Evolutionary conservation across 1,140 invertebrate genomes (phyloP).

Genomic region (Drosophila nannoptera): DNA sequence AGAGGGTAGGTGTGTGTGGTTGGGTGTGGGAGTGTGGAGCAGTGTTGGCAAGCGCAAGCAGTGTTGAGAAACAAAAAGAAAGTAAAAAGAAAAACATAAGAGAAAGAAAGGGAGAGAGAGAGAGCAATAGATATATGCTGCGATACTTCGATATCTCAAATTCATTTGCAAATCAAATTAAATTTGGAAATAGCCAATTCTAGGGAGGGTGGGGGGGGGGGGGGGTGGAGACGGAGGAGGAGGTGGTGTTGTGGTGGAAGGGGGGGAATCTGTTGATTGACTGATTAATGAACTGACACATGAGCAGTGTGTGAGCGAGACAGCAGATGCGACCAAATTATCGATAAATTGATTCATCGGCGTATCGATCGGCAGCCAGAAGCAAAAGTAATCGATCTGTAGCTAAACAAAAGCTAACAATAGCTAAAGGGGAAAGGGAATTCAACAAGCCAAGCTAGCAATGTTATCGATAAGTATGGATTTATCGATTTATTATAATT

Average conservation of each 20-base stretch:
- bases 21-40: background rate
- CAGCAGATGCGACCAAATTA: background rate
- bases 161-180: slow-evolving; percentile 24
- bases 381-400: too few species aligned
- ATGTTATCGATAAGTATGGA: too few species aligned
- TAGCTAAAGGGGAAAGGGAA: too few species aligned
- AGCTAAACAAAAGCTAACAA: too few species aligned
- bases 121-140: slow-evolving; percentile 41
- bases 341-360: slow-evolving; percentile 3
- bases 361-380: too few species aligned
- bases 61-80: slow-evolving; percentile 14
- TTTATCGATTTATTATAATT: too few species aligned
- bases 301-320: background rate
- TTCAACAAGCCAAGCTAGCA: too few species aligned
- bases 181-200: slow-evolving; percentile 22
- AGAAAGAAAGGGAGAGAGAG: slow-evolving; percentile 31
- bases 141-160: slow-evolving; percentile 28
- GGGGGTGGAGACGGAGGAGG: background rate
- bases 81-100: slow-evolving; percentile 25
- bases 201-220: background rate
- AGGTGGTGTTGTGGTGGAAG: background rate
- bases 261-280: background rate
- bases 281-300: slow-evolving; percentile 2
- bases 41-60: slow-evolving; percentile 24
- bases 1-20: background rate